Base-by-base conservation (phyloP, 2,113 vertebrate species). In the Indicator maculatus region DNA sequence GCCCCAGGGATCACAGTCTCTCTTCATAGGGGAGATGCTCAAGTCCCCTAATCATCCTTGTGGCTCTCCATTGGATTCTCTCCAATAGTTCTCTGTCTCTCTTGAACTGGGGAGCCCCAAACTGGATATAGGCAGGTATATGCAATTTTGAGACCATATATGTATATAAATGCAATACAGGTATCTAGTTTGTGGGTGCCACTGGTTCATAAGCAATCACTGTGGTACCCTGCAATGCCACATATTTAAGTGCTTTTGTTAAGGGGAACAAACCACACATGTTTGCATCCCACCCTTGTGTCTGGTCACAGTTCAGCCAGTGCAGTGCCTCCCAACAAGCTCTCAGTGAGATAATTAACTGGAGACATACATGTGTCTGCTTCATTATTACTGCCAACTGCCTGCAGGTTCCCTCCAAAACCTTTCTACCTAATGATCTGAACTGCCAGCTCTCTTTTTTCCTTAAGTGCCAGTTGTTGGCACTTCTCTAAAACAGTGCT, bases 291-390 rank as follows among this genome's bases (percentile, higher is more conserved):
- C 44, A 63, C 27, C 61, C n/a, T 72, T 27, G 47, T 12, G 24
- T 24, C 52, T 19, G 15, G 10, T 1, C 31, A 36, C 41, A 31
- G 45, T 47, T 79, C 24, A 44, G 60, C 55, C 26, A 26, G 33
- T 26, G 53, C 60, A 17, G 21, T 0, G 0, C 24, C 36, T 87
- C 56, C 47, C 92, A 93, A 55, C 47, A 77, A 78, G 45, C 73
- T 92, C 66, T 90, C 88, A 58, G 73, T 71, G 76, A 88, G 93
- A 85, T 92, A 94, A 96, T 95, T 80, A 83, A 71, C 85, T 61
- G 64, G 74, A 94, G 69, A 74, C 52, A 75, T 77, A 73, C 70
- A 65, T 2, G 3, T 4, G 2, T 60, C 80, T 79, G 90, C 92
- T 78, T 97, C 91, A 88, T 96, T 95, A 94, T 89, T 89, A 86